Evolutionary conservation across 1,140 invertebrate genomes (phyloP).

Genomic region (Hyles vespertilio): DNA sequence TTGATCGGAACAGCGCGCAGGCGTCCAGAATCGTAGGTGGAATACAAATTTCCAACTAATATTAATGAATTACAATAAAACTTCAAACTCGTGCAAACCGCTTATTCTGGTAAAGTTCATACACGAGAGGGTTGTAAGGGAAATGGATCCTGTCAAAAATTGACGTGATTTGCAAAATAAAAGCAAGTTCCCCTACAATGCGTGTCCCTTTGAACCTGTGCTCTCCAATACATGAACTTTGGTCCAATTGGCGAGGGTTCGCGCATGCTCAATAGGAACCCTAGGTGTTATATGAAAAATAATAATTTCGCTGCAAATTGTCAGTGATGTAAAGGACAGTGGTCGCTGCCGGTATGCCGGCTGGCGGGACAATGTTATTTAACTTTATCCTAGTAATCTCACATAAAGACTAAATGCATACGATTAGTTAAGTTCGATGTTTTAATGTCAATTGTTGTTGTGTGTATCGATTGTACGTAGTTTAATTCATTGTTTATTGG

Average conservation of each 20-base stretch:
- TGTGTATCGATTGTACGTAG: slow-evolving; percentile 44
- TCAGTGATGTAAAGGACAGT: slow-evolving; percentile 52
- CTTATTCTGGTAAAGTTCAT: too few relatives aligned
- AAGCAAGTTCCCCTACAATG: not conserved
- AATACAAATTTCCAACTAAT: too few relatives aligned
- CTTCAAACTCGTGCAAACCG: too few relatives aligned
- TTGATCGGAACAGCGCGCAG: slow-evolving; percentile 58
- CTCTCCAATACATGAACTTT: slow-evolving; percentile 31
- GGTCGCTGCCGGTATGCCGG: slow-evolving; percentile 48
- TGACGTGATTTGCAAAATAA: not conserved
- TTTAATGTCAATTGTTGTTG: slow-evolving; percentile 61
- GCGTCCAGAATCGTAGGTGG: slow-evolving; percentile 30
- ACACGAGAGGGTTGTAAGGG: too few relatives aligned
- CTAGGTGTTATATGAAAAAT: slow-evolving; percentile 41
- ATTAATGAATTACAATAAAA: slow-evolving; percentile 3
- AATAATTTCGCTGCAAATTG: slow-evolving; percentile 41
- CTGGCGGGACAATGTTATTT: slow-evolving; percentile 39
- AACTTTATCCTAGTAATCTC: slow-evolving; percentile 16
- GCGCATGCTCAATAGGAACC: slow-evolving; percentile 53
- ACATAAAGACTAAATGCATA: slow-evolving; percentile 18
- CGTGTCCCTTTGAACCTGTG: slow-evolving; percentile 29
- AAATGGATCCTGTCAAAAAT: not conserved
- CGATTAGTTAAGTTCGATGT: slow-evolving; percentile 32
- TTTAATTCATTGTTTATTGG: slow-evolving; percentile 32
- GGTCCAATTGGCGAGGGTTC: slow-evolving; percentile 46